phyloP scores from a whole-genome alignment of 1,140 invertebrate species.

The Drosophila albomicans region DNA sequence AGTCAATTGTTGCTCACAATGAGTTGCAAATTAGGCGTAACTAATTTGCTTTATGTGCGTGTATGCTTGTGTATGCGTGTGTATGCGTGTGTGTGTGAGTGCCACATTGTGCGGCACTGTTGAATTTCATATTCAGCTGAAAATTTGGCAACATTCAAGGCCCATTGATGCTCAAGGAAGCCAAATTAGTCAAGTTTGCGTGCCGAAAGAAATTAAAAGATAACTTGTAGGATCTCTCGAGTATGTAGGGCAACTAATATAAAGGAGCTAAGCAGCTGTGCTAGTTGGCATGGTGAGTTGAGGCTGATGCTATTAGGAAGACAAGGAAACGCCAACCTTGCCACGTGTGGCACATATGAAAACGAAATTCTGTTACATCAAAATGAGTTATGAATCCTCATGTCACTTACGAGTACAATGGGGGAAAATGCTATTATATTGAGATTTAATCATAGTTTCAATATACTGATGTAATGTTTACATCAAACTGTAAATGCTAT shows the following conservation, averaged over 20 bases:
- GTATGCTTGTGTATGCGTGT: neutral
- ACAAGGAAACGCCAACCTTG: slow-evolving; percentile 5
- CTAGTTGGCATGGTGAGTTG: neutral
- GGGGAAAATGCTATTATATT: no score
- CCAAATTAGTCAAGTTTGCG: slow-evolving; percentile 13
- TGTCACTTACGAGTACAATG: neutral
- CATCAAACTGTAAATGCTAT: no score
- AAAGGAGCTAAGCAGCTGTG: neutral
- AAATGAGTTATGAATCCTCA: slow-evolving; percentile 10
- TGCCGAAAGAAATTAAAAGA: slow-evolving; percentile 3
- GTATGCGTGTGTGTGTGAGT: neutral
- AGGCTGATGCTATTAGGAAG: slow-evolving; percentile 7
- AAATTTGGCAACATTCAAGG: slow-evolving; percentile 66
- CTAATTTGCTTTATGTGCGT: slow-evolving; percentile 72
- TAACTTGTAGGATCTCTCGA: slow-evolving; percentile 7
- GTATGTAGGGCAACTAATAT: neutral
- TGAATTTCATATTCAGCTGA: slow-evolving; percentile 34
- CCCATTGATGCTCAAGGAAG: slow-evolving; percentile 49
- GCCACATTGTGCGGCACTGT: neutral
- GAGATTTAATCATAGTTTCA: no score
- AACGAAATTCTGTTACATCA: neutral
- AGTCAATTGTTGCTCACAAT: slow-evolving; percentile 70
- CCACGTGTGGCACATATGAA: neutral
- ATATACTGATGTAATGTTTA: no score
- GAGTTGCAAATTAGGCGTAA: slow-evolving; percentile 77